Conservation (phyloP, 2,888 invertebrate genomes). For the Ectemnius lituratus region DNA sequence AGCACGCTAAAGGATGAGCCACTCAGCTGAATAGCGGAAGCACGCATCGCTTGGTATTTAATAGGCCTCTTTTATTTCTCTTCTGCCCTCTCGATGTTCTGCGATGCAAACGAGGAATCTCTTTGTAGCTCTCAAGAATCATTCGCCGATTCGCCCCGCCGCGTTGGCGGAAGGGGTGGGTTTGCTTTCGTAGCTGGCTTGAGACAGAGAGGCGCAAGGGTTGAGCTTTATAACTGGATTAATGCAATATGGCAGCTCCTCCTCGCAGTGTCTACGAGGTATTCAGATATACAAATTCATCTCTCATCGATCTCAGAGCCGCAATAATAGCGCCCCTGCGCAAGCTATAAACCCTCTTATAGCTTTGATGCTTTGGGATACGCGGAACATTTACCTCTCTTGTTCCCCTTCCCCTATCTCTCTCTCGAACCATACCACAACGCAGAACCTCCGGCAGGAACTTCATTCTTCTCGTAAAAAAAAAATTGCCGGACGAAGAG, state of each 20-base stretch:
- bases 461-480: too few relatives aligned
- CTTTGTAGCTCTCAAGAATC: slow-evolving; percentile 11
- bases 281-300: slow-evolving; percentile 2
- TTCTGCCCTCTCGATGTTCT: neutral
- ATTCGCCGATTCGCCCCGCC: neutral
- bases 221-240: slow-evolving; percentile 11
- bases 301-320: neutral
- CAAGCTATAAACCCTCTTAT: too few relatives aligned
- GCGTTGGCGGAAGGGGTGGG: neutral
- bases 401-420: too few relatives aligned
- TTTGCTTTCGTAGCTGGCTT: too few relatives aligned
- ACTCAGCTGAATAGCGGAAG: slow-evolving; percentile 15
- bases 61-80: slow-evolving; percentile 10
- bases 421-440: too few relatives aligned
- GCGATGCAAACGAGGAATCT: slow-evolving; percentile 17
- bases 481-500: neutral
- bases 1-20: neutral
- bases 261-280: neutral
- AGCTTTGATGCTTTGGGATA: too few relatives aligned
- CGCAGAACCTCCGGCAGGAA: too few relatives aligned
- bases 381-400: too few relatives aligned
- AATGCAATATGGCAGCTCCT: neutral
- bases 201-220: slow-evolving; percentile 6
- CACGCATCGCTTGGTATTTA: slow-evolving; percentile 13
- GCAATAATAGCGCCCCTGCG: neutral